Base-by-base conservation (phyloP, 30 jellyfish, hydroid and myxozoan species). In the Turritopsis dohrnii region DNA sequence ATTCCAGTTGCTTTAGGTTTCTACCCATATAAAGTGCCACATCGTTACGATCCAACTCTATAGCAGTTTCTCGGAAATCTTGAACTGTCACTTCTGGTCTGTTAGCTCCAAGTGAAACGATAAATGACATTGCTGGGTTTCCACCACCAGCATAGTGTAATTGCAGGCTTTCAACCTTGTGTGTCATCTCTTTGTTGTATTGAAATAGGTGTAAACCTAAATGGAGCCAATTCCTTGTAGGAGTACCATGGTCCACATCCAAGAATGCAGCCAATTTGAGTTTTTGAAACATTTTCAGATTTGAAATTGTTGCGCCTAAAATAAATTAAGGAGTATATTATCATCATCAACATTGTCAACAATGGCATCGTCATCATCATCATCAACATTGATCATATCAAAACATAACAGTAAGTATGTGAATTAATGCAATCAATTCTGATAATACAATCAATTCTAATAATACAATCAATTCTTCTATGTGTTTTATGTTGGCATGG, bases 141-240 rank as follows among this genome's bases (percentile, higher is more conserved):
- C 77, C 77, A 7, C 77, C 77, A n/a, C 77, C 77, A 7, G 77
- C 77, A 21, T 69, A 69, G 19, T 69, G 77, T 27, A 69, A 69
- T 27, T 16, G 77, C 77, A 69, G 30, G 30, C 77, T 69, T n/a
- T 69, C 77, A 69, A 69, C 22, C 28, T 27, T 23, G 28, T 23
- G 31, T 69, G 22, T n/a, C 19, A 69, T 7, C 16, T 69, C 77
- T 69, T 27, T 69, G 22, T 69, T 27, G 19, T 9, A 17, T 69
- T n/a, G 16, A 27, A 23, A 9, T 27, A 69, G 19, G 16, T 69
- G 23, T 23, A n/a, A 27, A 69, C 77, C 77, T 9, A 69, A n/a
- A 69, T 69, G 77, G 31, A 69, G 4, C 77, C 77, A 69, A 69
- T 69, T 69, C 30, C 19, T 69, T 23, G 19, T 69, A n/a, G 22